Conservation (phyloP, 1,140 invertebrate genomes). For the Magallana angulata region DNA sequence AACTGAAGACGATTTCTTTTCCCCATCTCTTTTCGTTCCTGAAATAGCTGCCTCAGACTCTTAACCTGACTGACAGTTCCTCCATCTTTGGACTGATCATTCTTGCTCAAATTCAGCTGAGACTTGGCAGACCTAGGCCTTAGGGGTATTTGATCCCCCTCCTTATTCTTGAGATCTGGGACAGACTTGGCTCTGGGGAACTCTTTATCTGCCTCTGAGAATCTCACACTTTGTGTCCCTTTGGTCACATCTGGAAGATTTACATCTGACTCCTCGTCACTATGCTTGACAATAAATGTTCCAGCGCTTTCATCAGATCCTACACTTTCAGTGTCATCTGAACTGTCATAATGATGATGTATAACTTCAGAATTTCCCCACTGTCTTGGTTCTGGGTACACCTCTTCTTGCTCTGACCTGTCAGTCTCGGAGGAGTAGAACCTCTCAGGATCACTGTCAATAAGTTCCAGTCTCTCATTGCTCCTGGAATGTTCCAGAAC, state of each 20-base stretch:
- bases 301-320: conserved; percentile 65
- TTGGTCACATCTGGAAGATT: conserved; percentile 49
- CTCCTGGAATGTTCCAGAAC: background rate
- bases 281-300: conserved; percentile 74
- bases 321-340: conserved; percentile 45
- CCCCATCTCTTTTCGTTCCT: conserved; percentile 56
- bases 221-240: conserved; percentile 10
- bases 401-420: background rate
- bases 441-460: conserved; percentile 27
- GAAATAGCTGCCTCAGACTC: conserved; percentile 62
- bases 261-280: conserved; percentile 60
- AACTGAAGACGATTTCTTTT: conserved; percentile 45
- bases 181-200: conserved; percentile 58
- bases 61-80: conserved; percentile 56
- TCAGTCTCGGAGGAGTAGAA: background rate
- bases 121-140: conserved; percentile 68
- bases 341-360: background rate
- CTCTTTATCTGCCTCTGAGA: background rate
- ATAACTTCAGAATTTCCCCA: conserved; percentile 42
- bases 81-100: background rate
- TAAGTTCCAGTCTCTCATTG: background rate
- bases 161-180: conserved; percentile 60
- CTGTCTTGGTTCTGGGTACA: conserved; percentile 22
- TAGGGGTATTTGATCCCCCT: conserved; percentile 44
- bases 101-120: conserved; percentile 51